Conservation (phyloP, 2,888 invertebrate genomes). For the Crossocerus cetratus region DNA sequence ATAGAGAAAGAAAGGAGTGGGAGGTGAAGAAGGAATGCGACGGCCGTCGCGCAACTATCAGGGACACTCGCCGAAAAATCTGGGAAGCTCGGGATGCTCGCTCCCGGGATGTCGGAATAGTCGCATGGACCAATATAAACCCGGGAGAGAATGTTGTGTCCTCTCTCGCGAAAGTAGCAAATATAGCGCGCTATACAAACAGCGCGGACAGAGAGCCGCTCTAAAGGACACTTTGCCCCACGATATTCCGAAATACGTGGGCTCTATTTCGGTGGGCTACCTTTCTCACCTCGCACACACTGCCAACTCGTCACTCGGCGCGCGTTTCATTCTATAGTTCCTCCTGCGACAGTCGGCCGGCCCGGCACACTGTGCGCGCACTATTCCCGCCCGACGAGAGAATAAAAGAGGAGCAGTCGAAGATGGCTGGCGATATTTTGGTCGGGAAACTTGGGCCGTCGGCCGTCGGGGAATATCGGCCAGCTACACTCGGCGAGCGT, state of each 20-base stretch:
- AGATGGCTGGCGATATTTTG: slow-evolving; percentile 46
- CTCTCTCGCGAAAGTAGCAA: not conserved
- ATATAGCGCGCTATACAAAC: not conserved
- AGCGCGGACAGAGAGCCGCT: slow-evolving; percentile 5
- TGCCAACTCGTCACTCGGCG: slow-evolving; percentile 67
- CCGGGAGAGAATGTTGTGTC: too few relatives aligned
- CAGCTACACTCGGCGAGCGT: slow-evolving; percentile 33
- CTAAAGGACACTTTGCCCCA: slow-evolving; percentile 4
- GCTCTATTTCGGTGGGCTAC: slow-evolving; percentile 70
- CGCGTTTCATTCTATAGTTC: slow-evolving; percentile 65
- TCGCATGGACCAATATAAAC: too few relatives aligned
- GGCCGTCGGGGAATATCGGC: slow-evolving; percentile 39
- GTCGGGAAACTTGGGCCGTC: slow-evolving; percentile 58
- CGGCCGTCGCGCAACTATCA: too few relatives aligned
- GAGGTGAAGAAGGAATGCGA: too few relatives aligned
- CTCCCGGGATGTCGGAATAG: too few relatives aligned
- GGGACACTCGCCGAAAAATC: too few relatives aligned
- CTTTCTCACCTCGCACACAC: slow-evolving; percentile 64
- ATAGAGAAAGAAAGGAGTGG: too few relatives aligned
- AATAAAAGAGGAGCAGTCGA: slow-evolving; percentile 51
- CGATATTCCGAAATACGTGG: slow-evolving; percentile 56
- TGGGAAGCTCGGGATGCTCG: too few relatives aligned
- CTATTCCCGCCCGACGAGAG: slow-evolving; percentile 47
- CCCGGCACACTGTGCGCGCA: too few relatives aligned
- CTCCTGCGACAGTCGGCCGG: slow-evolving; percentile 64